Evolutionary conservation across 1,140 invertebrate species (phyloP).

Genomic region (Mercenaria mercenaria): DNA sequence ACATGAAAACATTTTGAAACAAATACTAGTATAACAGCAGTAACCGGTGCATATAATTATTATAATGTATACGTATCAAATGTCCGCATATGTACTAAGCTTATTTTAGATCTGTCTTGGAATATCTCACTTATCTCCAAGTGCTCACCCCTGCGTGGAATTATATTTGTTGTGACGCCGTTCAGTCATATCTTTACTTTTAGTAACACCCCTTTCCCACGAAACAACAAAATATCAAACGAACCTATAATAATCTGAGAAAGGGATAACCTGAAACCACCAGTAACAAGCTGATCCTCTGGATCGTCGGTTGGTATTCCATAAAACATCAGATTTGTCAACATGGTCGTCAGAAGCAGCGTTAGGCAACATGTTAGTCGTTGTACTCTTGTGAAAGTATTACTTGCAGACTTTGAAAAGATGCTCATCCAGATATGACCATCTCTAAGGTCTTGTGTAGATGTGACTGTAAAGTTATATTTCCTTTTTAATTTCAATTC

Average conservation of each 20-base stretch:
- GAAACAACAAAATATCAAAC: too few relatives aligned
- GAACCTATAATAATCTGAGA: conserved; percentile 71
- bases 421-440: conserved; percentile 73
- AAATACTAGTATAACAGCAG: too few relatives aligned
- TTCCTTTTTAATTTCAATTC: conserved; percentile 15
- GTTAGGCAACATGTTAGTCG: conserved; percentile 71
- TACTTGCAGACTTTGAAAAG: conserved; percentile 62
- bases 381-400: conserved; percentile 71
- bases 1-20: too few relatives aligned
- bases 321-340: conserved; percentile 76
- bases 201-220: too few relatives aligned
- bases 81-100: too few relatives aligned
- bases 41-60: too few relatives aligned
- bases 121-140: too few relatives aligned
- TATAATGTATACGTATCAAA: too few relatives aligned
- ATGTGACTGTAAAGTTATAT: background rate
- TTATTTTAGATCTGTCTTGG: too few relatives aligned
- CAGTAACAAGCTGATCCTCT: conserved; percentile 30
- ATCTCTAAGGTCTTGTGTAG: conserved; percentile 69
- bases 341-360: conserved; percentile 69
- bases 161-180: too few relatives aligned
- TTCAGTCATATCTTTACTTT: too few relatives aligned
- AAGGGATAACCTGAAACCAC: conserved; percentile 60
- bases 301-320: conserved; percentile 61
- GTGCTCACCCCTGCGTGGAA: too few relatives aligned